phyloP scores from a whole-genome alignment of 2,888 invertebrate genomes.

The Amphipyra tragopoginis region DNA sequence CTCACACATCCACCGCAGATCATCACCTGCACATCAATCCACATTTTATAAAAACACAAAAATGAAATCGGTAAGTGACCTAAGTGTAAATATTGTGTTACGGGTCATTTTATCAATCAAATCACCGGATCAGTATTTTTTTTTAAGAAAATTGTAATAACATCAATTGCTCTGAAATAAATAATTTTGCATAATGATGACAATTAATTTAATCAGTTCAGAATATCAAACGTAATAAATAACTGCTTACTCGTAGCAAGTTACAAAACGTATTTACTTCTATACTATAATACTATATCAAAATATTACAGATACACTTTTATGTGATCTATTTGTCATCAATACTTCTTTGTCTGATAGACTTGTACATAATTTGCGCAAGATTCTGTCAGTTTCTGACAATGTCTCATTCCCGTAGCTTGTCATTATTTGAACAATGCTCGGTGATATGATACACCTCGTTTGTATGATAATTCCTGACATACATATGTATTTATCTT shows the following conservation, averaged over 20 bases:
- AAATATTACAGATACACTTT: no score
- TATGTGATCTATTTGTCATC: constrained; percentile 8
- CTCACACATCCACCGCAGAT: constrained; percentile 82
- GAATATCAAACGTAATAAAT: no score
- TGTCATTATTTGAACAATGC: constrained; percentile 53
- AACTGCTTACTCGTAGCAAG: no score
- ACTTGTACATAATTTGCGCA: constrained; percentile 8
- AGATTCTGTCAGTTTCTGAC: constrained; percentile 16
- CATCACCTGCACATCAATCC: constrained; percentile 69
- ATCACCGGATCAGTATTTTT: background rate
- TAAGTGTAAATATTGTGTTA: constrained; percentile 37
- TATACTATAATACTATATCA: no score
- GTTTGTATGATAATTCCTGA: constrained; percentile 48
- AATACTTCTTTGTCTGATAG: constrained; percentile 15
- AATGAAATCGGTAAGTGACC: constrained; percentile 86
- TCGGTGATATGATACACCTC: constrained; percentile 40
- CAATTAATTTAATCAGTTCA: no score
- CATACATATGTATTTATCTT: constrained; percentile 59
- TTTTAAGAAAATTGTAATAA: background rate
- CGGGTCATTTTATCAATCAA: constrained; percentile 24
- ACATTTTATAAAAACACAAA: constrained; percentile 64
- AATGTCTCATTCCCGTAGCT: constrained; percentile 26
- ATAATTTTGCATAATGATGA: background rate
- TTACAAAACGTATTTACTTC: no score
- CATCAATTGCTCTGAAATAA: background rate